A percentile compares a stretch with the other conserved stretches of the same genome.
Evolutionary conservation across 2,797 vertebrate species (phyloP).

Genomic region (Remorina albescens): DNA sequence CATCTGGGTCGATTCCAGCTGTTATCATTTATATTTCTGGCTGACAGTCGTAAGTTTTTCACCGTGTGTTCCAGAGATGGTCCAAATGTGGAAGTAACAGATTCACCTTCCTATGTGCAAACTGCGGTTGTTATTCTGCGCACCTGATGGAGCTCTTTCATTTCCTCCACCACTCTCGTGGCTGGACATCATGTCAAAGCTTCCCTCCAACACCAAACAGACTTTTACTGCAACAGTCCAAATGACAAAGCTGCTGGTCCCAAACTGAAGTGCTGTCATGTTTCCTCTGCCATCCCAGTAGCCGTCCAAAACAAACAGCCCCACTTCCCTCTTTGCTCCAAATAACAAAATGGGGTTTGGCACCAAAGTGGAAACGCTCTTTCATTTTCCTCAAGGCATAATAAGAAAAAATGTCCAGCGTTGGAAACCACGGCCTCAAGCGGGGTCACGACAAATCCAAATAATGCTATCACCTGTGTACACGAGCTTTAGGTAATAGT

Average conservation of each 20-base stretch:
- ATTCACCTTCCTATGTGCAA: no score
- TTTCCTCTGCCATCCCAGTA: slow-evolving; percentile 30
- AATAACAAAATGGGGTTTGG: slow-evolving; percentile 24
- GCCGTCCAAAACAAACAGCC: slow-evolving; percentile 41
- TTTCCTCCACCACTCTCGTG: slow-evolving; percentile 18
- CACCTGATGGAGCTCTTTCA: slow-evolving; percentile 6
- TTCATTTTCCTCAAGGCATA: slow-evolving; percentile 33
- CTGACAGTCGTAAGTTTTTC: no score
- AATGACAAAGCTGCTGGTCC: slow-evolving; percentile 45
- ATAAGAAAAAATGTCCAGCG: not conserved
- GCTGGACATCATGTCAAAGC: slow-evolving; percentile 32
- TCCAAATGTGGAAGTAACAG: no score
- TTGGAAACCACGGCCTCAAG: not conserved
- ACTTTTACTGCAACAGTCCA: slow-evolving; percentile 41
- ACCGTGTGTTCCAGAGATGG: no score
- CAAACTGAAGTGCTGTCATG: slow-evolving; percentile 16
- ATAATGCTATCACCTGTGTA: not conserved
- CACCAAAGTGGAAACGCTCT: slow-evolving; percentile 20
- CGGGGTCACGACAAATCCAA: not conserved
- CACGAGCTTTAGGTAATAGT: not conserved
- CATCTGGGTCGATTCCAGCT: no score
- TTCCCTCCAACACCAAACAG: slow-evolving; percentile 45
- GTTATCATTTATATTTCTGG: no score
- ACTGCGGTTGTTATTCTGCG: no score
- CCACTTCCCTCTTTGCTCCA: slow-evolving; percentile 16